Evolutionary conservation across 2,113 vertebrate species (phyloP).

Genomic region (Aspidoscelis tigris): DNA sequence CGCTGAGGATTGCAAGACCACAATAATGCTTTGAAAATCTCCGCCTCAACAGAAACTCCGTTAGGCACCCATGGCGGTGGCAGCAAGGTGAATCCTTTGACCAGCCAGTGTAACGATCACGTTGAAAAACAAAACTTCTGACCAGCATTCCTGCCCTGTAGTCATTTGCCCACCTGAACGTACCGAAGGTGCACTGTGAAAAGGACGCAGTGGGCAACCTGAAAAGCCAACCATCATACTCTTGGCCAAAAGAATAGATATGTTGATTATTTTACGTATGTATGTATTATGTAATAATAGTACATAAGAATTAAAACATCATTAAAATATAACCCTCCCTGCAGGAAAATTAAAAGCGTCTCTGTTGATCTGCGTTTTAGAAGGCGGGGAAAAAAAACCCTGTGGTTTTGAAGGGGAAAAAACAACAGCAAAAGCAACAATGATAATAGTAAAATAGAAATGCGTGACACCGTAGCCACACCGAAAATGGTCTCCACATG

Average conservation of each 20-base stretch:
- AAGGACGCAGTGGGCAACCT: not conserved
- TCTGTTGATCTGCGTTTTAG: not conserved
- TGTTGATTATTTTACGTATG: too few species aligned
- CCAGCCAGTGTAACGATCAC: too few species aligned
- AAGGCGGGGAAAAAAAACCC: not conserved
- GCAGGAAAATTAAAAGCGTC: not conserved
- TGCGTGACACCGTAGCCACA: too few species aligned
- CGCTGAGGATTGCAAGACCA: too few species aligned
- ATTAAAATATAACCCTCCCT: too few species aligned
- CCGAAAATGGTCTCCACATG: not conserved
- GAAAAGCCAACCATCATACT: not conserved
- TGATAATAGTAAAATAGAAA: not conserved
- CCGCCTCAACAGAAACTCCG: not conserved
- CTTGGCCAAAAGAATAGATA: not conserved
- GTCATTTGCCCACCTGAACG: too few species aligned
- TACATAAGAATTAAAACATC: too few species aligned
- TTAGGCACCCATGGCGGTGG: not conserved
- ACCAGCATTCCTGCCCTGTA: too few species aligned
- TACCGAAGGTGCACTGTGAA: too few species aligned
- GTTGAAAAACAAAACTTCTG: too few species aligned
- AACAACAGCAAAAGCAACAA: not conserved
- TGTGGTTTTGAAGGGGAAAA: not conserved
- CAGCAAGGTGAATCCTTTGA: not conserved
- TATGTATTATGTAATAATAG: too few species aligned
- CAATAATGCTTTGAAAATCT: too few species aligned